Percentiles rank a stretch among this genome's conserved stretches.
phyloP scores from a whole-genome alignment of 2,797 vertebrate genomes.

The Apogon talboti region DNA sequence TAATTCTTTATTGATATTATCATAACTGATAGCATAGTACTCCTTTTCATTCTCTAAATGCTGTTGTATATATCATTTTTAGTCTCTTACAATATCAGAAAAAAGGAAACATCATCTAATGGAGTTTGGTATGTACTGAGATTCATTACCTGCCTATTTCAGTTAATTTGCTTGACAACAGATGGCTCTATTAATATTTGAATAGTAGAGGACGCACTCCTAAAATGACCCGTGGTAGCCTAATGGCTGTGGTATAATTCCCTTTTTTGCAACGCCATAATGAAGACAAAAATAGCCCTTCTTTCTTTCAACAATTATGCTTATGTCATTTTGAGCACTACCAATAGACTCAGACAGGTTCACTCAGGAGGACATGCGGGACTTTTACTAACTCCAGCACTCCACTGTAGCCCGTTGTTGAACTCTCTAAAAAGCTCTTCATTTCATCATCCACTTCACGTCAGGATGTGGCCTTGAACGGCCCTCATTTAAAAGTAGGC shows the following conservation, averaged over 20 bases:
- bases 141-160: constrained; percentile 46
- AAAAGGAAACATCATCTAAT: neutral
- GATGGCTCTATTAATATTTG: constrained; percentile 49
- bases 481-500: constrained; percentile 25
- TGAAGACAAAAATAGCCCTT: constrained; percentile 48
- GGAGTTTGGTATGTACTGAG: constrained; percentile 12
- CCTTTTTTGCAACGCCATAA: constrained; percentile 29
- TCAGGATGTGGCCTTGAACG: constrained; percentile 47
- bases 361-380: constrained; percentile 49
- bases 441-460: constrained; percentile 55
- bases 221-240: constrained; percentile 37
- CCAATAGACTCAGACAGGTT: constrained; percentile 46
- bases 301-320: constrained; percentile 54
- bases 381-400: constrained; percentile 29
- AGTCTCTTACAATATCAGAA: constrained; percentile 12
- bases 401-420: constrained; percentile 35
- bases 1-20: constrained; percentile 54
- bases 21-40: constrained; percentile 33
- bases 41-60: constrained; percentile 16
- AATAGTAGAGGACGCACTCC: constrained; percentile 25
- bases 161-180: constrained; percentile 45
- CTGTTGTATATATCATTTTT: constrained; percentile 10
- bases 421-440: constrained; percentile 49
- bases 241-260: constrained; percentile 50
- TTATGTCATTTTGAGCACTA: constrained; percentile 37